phyloP scores from a whole-genome alignment of 2,113 vertebrate genomes.

The Hyperopisus bebe region DNA sequence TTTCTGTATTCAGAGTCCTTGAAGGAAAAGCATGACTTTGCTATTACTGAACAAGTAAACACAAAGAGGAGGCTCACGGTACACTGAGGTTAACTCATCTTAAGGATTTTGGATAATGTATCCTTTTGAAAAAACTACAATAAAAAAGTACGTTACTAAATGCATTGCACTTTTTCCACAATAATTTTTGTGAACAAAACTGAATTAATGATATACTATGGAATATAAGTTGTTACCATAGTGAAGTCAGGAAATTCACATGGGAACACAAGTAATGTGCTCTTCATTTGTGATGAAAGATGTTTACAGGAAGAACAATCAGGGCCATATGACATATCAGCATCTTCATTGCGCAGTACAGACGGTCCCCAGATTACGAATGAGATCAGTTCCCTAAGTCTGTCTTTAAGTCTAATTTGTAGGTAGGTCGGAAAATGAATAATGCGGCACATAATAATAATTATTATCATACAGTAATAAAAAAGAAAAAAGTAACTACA shows the following conservation, averaged over 20 bases:
- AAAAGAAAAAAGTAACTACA: too few species aligned
- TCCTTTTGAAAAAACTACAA: not conserved
- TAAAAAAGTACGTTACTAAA: not conserved
- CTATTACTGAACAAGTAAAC: not conserved
- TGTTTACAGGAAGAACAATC: not conserved
- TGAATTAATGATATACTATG: not conserved
- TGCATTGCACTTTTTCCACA: not conserved
- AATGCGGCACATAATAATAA: not conserved
- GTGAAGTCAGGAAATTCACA: not conserved
- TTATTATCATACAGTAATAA: not conserved
- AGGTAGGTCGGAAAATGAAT: not conserved
- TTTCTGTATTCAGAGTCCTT: not conserved
- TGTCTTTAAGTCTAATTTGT: not conserved
- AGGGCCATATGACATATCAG: not conserved
- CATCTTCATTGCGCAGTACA: not conserved
- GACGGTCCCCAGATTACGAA: not conserved
- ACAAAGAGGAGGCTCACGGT: not conserved
- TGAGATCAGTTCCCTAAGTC: not conserved
- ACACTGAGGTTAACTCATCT: not conserved
- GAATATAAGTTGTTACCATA: not conserved
- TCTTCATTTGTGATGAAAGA: not conserved
- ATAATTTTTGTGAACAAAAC: not conserved
- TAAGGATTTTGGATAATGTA: not conserved
- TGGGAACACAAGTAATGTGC: not conserved
- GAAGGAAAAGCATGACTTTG: not conserved